Evolutionary conservation across 2,113 vertebrate genomes (phyloP).

Genomic region (Nematolebias whitei): DNA sequence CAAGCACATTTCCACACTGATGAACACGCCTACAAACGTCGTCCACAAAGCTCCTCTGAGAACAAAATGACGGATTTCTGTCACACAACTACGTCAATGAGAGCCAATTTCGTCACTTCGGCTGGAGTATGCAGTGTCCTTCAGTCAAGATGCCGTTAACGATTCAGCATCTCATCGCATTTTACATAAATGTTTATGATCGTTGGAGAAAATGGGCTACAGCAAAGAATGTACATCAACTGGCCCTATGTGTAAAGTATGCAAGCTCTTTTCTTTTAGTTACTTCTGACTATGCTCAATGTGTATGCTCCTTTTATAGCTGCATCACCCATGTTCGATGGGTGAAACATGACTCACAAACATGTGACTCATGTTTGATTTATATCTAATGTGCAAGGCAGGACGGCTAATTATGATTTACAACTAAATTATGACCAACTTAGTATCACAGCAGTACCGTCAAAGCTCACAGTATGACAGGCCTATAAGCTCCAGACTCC

Average conservation of each 20-base stretch:
- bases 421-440: neutral
- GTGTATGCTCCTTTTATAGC: neutral
- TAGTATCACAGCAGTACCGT: neutral
- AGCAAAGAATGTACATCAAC: neutral
- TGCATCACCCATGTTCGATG: too few relatives aligned
- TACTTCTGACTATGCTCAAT: too few relatives aligned
- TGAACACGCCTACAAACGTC: too few relatives aligned
- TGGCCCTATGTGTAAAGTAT: neutral
- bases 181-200: neutral
- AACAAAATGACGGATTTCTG: too few relatives aligned
- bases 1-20: too few relatives aligned
- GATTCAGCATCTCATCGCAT: neutral
- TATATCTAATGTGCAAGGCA: neutral
- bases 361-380: too few relatives aligned
- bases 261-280: too few relatives aligned
- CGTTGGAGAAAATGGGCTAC: neutral
- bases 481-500: slow-evolving; percentile 46
- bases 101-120: too few relatives aligned
- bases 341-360: too few relatives aligned
- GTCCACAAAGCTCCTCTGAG: too few relatives aligned
- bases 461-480: slow-evolving; percentile 15
- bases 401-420: neutral
- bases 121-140: too few relatives aligned
- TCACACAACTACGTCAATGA: too few relatives aligned
- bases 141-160: neutral